Evolutionary conservation across 2,113 vertebrate genomes (phyloP), one percentile per base, ranked within the genome.

Genomic region (Chionodraco myersi): DNA sequence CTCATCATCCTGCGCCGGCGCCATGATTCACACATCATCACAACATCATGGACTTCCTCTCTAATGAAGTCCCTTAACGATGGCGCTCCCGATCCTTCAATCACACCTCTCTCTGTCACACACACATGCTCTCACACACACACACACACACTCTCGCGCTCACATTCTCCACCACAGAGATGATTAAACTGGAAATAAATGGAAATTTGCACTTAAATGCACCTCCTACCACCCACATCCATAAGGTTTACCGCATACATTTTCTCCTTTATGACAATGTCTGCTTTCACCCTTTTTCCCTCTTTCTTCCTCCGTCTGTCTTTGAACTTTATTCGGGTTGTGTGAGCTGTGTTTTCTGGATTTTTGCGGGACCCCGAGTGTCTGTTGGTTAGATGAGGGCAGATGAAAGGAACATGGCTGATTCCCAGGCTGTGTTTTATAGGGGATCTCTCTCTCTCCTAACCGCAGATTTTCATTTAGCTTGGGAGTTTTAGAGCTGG

Each of bases 11-110:
- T 86, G 89, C 85, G 86, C 84, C 89, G 87, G 86, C 82, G 91
- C 92, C 91, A 92, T 92, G 93, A 90, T 94, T 95, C 93, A 92
- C 94, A 95, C 93, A 95, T 95, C 93, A 95, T 95, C 93, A 93
- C 92, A 87, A 93, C 90, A 95, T 94, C 93, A 91, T 83, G 79
- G 83, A 94, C 93, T 95, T 94, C 94, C 93, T 90, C 88, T 91
- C 92, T 94, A 94, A 95, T 94, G 93, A 93, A 95, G 93, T 94
- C 93, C 93, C 94, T 85, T 64, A 89, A 92, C 87, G 91, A 91
- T 54, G 78, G 65, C 47, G 51, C 80, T 86, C 84, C 83, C 75
- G 66, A 63, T 49, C 72, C 82, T 64, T 88, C 87, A 84, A 65
- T 74, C 45, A 84, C 87, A 76, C 86, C 85, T 83, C 88, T 67